phyloP scores from a whole-genome alignment of 2,113 vertebrate species.

The Pangasianodon hypophthalmus region DNA sequence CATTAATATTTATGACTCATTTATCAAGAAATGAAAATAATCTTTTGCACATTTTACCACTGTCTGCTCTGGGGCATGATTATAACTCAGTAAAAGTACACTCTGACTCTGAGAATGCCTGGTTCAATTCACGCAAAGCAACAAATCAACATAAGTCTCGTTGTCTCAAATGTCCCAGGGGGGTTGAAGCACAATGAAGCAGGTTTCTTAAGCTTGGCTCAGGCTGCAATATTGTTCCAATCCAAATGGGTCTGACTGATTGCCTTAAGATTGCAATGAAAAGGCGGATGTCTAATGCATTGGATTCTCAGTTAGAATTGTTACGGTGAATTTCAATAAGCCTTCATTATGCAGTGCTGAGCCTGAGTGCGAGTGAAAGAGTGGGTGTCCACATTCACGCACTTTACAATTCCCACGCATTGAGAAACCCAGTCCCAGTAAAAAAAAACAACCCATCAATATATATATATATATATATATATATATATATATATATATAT shows the following conservation, averaged over 20 bases:
- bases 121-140: constrained; percentile 12
- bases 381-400: constrained; percentile 36
- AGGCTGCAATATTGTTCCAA: constrained; percentile 23
- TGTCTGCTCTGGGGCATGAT: constrained; percentile 32
- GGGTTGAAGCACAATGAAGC: constrained; percentile 27
- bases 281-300: constrained; percentile 50
- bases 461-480: too few relatives aligned
- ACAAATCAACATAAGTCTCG: constrained; percentile 31
- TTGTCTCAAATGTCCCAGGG: constrained; percentile 18
- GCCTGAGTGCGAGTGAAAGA: constrained; percentile 41
- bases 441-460: too few relatives aligned
- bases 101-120: not conserved
- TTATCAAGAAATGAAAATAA: constrained; percentile 33
- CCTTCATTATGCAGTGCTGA: constrained; percentile 56
- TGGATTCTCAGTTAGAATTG: constrained; percentile 56
- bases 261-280: constrained; percentile 62
- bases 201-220: constrained; percentile 36
- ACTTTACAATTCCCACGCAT: constrained; percentile 20
- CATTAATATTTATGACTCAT: constrained; percentile 47
- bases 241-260: constrained; percentile 53
- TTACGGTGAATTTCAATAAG: constrained; percentile 62
- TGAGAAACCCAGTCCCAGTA: not conserved
- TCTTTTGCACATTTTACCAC: constrained; percentile 32
- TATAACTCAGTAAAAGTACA: constrained; percentile 23
- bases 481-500: too few relatives aligned